Evolutionary conservation across 1,140 invertebrate species (phyloP).

Genomic region (Nebria ingens): DNA sequence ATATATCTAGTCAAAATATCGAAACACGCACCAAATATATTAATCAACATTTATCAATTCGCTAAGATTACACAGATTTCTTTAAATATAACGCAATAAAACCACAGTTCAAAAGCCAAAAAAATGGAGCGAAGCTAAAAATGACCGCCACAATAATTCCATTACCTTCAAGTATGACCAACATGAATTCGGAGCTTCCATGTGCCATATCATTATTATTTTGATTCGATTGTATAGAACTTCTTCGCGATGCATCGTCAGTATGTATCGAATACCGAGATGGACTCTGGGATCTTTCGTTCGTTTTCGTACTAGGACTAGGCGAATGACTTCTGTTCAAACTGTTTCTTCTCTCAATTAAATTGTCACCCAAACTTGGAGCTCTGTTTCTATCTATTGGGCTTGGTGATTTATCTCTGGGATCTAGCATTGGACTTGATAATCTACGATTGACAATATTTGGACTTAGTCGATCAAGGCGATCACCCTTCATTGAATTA

Average conservation of each 20-base stretch:
- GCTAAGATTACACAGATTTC: too few relatives aligned
- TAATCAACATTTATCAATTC: too few relatives aligned
- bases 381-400: conserved; percentile 15
- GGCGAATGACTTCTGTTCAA: conserved; percentile 14
- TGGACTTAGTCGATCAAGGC: neutral
- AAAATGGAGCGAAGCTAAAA: neutral
- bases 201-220: conserved; percentile 26
- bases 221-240: neutral
- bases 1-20: too few relatives aligned
- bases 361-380: neutral
- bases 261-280: neutral
- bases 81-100: too few relatives aligned
- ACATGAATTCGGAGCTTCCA: conserved; percentile 66
- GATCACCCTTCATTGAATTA: neutral
- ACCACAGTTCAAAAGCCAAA: too few relatives aligned
- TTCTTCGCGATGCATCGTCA: neutral
- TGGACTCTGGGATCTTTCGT: neutral
- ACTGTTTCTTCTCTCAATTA: neutral
- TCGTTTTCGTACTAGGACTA: conserved; percentile 11
- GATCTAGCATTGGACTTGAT: neutral
- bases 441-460: neutral
- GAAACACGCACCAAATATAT: too few relatives aligned
- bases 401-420: conserved; percentile 12
- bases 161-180: conserved; percentile 37
- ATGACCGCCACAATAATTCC: neutral